Evolutionary conservation across 37 sponge, comb jelly and placozoan species (phyloP).

Genomic region (Beroe forskalii): DNA sequence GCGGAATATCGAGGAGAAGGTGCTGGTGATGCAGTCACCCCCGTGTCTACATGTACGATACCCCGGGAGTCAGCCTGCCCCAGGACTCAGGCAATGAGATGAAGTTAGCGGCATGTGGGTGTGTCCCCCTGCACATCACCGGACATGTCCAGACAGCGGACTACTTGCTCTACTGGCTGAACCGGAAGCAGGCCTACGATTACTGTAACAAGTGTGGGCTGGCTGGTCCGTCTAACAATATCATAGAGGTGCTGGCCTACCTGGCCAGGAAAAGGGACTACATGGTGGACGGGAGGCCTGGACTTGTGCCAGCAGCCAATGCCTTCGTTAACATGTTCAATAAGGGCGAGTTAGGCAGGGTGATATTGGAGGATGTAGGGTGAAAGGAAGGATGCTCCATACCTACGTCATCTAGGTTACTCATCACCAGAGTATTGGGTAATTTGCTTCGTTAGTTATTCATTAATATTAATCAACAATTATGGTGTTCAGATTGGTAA

Average conservation of each 20-base stretch:
- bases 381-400: too few relatives aligned
- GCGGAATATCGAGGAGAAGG: background rate
- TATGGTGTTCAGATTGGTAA: too few relatives aligned
- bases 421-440: background rate
- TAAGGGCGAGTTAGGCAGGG: slow-evolving; percentile 9
- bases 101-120: slow-evolving; percentile 34
- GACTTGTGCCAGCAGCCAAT: background rate
- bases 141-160: slow-evolving; percentile 47
- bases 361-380: slow-evolving; percentile 26
- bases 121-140: background rate
- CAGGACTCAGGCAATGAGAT: background rate
- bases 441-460: background rate
- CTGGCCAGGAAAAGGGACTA: background rate
- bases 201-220: slow-evolving; percentile 7
- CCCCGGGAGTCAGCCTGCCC: slow-evolving; percentile 41
- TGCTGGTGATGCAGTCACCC: background rate
- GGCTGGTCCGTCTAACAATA: slow-evolving; percentile 39
- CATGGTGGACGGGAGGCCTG: background rate
- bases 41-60: slow-evolving; percentile 34
- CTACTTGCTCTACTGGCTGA: slow-evolving; percentile 37
- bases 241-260: slow-evolving; percentile 55
- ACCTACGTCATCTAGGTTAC: too few relatives aligned
- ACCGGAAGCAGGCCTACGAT: background rate
- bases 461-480: background rate
- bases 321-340: slow-evolving; percentile 11